Conservation (phyloP, 2,888 invertebrate species). For the Drosophila gaucha region DNA sequence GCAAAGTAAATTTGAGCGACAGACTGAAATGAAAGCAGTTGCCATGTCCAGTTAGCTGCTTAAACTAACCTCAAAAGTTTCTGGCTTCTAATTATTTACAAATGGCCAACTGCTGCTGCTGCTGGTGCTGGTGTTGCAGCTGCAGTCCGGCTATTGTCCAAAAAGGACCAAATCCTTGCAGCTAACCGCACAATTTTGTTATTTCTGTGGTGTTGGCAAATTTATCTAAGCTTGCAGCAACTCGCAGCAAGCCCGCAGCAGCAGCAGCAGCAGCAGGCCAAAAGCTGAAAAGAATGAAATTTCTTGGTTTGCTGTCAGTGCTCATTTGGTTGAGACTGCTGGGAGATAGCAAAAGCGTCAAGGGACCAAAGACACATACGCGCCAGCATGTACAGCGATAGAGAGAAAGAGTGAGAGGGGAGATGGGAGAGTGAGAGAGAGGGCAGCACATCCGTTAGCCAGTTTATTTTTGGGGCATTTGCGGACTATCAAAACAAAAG, state of each 20-base stretch:
- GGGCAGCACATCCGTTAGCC: constrained; percentile 52
- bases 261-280: constrained; percentile 9
- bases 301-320: constrained; percentile 66
- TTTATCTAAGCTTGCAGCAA: constrained; percentile 64
- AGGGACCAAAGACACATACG: constrained; percentile 37
- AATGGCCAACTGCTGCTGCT: constrained; percentile 36
- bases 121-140: constrained; percentile 2
- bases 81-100: constrained; percentile 62
- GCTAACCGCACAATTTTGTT: constrained; percentile 74
- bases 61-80: constrained; percentile 51
- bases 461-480: constrained; percentile 72
- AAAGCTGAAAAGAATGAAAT: constrained; percentile 48
- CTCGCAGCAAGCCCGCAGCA: constrained; percentile 15
- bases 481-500: constrained; percentile 69
- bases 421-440: too few species aligned
- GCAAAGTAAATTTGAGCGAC: constrained; percentile 1
- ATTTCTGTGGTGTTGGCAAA: constrained; percentile 66
- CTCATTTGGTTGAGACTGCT: constrained; percentile 66
- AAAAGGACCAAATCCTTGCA: constrained; percentile 53
- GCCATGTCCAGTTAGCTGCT: constrained; percentile 34
- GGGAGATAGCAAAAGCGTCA: constrained; percentile 20
- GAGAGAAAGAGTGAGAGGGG: neutral
- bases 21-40: constrained; percentile 7
- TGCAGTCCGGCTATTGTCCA: constrained; percentile 11
- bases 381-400: neutral